Percentiles rank a stretch among this genome's conserved stretches.
Evolutionary conservation across 1,140 invertebrate species (phyloP).

Genomic region (Paraescarpia echinospica): DNA sequence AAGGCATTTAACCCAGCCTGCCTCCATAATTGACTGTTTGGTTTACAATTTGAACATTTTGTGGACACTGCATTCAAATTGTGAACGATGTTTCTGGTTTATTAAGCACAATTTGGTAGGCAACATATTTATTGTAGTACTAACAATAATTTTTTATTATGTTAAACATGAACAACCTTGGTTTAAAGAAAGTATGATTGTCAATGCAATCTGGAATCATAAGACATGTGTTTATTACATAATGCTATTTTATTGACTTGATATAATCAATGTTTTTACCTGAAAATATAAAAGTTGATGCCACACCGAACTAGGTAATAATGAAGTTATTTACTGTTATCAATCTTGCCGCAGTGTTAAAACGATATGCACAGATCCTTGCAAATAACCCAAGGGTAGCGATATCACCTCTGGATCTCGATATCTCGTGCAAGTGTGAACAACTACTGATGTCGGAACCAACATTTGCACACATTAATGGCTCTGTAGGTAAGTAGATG

Average conservation of each 20-base stretch:
- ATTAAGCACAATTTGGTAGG: neutral
- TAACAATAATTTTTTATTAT: too few species aligned
- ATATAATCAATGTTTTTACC: too few species aligned
- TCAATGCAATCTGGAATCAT: neutral
- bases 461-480: conserved; percentile 46
- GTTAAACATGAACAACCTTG: too few species aligned
- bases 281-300: neutral
- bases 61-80: neutral
- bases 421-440: conserved; percentile 53
- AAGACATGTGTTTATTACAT: neutral
- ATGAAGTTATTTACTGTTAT: neutral
- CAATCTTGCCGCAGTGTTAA: conserved; percentile 23
- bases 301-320: neutral
- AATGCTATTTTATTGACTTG: too few species aligned
- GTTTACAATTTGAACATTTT: neutral
- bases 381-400: conserved; percentile 45
- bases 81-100: too few species aligned
- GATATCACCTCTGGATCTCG: conserved; percentile 51
- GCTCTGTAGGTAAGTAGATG: conserved; percentile 45
- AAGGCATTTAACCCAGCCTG: too few species aligned
- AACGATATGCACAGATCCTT: conserved; percentile 50
- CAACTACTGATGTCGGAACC: conserved; percentile 45
- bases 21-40: neutral
- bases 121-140: too few species aligned
- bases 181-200: neutral